Evolutionary conservation across 2,797 vertebrate genomes (phyloP).

Genomic region (Carcharodon carcharias): DNA sequence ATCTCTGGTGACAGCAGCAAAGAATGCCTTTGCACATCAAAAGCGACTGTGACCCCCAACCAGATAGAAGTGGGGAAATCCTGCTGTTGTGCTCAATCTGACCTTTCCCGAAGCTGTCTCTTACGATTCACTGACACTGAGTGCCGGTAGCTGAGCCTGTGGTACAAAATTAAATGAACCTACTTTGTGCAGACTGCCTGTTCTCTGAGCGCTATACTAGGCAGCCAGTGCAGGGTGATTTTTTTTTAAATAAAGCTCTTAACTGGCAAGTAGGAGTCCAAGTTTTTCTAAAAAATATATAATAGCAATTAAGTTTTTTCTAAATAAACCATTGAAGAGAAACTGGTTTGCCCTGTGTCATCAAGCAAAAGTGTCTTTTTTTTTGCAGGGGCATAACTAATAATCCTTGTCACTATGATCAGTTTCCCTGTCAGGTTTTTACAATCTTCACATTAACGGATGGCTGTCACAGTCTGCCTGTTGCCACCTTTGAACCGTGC

Average conservation of each 20-base stretch:
- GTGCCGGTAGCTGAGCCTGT: constrained; percentile 49
- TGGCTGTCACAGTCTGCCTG: neutral
- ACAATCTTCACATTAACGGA: neutral
- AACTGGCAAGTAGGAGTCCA: neutral
- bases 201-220: constrained; percentile 47
- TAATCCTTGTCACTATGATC: neutral
- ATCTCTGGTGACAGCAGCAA: constrained; percentile 57
- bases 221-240: constrained; percentile 48
- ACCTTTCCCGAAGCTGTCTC: constrained; percentile 49
- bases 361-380: neutral
- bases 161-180: constrained; percentile 55
- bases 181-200: constrained; percentile 48
- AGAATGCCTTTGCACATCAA: constrained; percentile 68
- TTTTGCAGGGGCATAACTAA: neutral
- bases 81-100: constrained; percentile 51
- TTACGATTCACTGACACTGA: constrained; percentile 51
- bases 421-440: neutral
- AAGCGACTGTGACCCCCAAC: constrained; percentile 59
- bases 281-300: neutral
- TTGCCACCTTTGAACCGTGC: neutral
- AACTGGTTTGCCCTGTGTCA: neutral
- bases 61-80: constrained; percentile 55
- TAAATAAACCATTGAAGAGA: neutral
- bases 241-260: neutral
- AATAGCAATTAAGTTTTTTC: neutral